Conservation (phyloP, 2,888 invertebrate species). For the Alloplasta piceator region DNA sequence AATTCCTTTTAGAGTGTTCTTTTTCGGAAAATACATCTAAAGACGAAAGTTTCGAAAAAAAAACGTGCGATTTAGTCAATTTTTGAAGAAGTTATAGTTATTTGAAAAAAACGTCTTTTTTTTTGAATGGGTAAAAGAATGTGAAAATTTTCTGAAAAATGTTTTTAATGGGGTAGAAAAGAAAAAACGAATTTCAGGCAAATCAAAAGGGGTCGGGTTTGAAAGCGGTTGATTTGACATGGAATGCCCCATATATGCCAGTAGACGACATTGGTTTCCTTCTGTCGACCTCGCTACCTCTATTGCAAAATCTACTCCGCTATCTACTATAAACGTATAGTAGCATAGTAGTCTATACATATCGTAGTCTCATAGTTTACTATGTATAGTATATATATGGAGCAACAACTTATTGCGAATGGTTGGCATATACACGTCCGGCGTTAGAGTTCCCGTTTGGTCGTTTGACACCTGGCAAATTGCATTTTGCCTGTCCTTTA, state of each 20-base stretch:
- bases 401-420: constrained; percentile 37
- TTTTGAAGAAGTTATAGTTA: too few species aligned
- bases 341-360: not conserved
- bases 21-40: too few species aligned
- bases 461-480: constrained; percentile 59
- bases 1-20: too few species aligned
- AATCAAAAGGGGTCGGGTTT: too few species aligned
- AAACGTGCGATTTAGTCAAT: too few species aligned
- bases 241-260: not conserved
- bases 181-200: too few species aligned
- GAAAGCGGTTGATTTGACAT: too few species aligned
- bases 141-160: too few species aligned
- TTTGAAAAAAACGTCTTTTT: too few species aligned
- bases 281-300: constrained; percentile 14
- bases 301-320: constrained; percentile 38
- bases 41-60: too few species aligned
- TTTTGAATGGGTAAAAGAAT: too few species aligned
- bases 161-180: too few species aligned
- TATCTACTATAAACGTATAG: not conserved
- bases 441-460: constrained; percentile 3
- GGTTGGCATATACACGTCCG: constrained; percentile 20
- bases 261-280: constrained; percentile 25
- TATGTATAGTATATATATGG: constrained; percentile 8
- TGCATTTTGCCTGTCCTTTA: constrained; percentile 47
- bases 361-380: not conserved